Conservation (phyloP, 64 coral and sea anemone genomes). For the Dendrophyllia cribrosa region DNA sequence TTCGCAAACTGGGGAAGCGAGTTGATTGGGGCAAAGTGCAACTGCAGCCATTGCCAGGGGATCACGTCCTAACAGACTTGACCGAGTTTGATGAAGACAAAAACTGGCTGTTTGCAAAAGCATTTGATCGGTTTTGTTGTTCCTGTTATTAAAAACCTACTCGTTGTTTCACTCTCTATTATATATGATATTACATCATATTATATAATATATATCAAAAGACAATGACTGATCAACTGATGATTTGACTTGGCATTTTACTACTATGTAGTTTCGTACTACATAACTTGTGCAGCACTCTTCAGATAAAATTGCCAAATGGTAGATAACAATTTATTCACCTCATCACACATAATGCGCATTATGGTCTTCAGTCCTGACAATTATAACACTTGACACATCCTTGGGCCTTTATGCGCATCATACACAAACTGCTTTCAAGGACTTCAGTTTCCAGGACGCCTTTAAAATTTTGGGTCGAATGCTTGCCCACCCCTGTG, state of each 20-base stretch:
- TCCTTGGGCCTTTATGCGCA: not conserved
- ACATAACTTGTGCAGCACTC: no score
- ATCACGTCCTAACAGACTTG: not conserved
- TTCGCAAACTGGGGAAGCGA: not conserved
- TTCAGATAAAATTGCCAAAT: no score
- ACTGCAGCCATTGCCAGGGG: not conserved
- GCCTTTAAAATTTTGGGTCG: not conserved
- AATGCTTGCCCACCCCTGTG: not conserved
- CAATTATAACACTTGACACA: not conserved
- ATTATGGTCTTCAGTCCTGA: conserved; percentile 8
- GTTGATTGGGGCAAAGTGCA: not conserved
- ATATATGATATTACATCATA: no score
- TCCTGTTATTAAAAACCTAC: no score
- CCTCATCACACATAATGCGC: conserved; percentile 6
- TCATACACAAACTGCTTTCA: not conserved
- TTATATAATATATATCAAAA: no score
- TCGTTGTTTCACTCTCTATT: no score
- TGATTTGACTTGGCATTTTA: no score
- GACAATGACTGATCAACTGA: no score
- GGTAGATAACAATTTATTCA: no score
- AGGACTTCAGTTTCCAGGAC: not conserved
- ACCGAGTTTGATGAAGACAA: not conserved
- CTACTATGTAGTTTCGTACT: no score
- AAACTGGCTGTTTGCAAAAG: not conserved
- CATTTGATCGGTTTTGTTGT: not conserved